Evolutionary conservation across 2,113 vertebrate genomes (phyloP), one percentile per base, ranked within the genome.

Genomic region (Vulpes vulpes): DNA sequence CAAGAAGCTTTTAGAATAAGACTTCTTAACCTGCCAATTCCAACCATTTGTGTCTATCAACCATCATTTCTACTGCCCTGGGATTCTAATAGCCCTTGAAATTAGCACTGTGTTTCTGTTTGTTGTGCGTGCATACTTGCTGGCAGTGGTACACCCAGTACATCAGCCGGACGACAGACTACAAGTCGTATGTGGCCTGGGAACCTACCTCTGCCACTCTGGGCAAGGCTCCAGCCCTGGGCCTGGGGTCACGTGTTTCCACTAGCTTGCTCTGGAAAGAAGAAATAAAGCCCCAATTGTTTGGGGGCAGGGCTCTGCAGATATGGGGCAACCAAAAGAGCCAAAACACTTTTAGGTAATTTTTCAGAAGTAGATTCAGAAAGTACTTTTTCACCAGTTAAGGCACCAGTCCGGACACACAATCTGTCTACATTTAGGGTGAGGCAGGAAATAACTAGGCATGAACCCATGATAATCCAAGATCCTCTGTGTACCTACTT

Each of bases 41-140:
- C 84, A 62, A 96, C 87, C 65, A 78, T 82, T 94, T 95, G 88
- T 73, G 30, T 69, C 96, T 91, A 96, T 97, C 96, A 94, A 85
- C 97, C 82, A 49, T 96, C 96, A 94, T 19, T 97, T 91, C 97
- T 96, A 93, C 82, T 81, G 89, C 89, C 55, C 89, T 59, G 92
- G 96, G 89, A 82, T 98, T 98, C 98, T 98, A 98, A 97, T 84
- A 98, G 98, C 98, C 94, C 98, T 98, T 98, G 98, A 98, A 98
- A 98, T 98, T 98, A 98, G 98, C 95, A 96, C 65, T 15, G 55
- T 94, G 43, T 95, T 97, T 94, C 97, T 95, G 91, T 94, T 96
- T 95, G 91, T 95, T 60, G 17, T 94, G 88, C 91, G 43, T 57
- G 27, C 5, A 23, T 2, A 0, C 84, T 85, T 93, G 64, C 83